Percentiles rank a stretch among this genome's conserved stretches.
phyloP scores from a whole-genome alignment of 2,888 invertebrate genomes.

The Stenurella melanura region DNA sequence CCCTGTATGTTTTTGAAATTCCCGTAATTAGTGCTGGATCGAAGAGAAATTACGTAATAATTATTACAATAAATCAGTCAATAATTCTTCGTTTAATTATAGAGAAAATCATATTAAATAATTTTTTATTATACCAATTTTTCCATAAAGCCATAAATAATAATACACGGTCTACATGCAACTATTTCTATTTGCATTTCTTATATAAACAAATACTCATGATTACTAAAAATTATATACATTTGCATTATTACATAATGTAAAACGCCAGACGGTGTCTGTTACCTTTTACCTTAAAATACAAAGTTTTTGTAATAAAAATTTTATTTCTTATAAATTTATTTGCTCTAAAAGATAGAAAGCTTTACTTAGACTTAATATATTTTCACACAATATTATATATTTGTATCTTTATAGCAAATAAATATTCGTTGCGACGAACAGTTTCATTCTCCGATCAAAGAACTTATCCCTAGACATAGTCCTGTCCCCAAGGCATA shows the following conservation, averaged over 20 bases:
- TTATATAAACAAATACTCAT: not conserved
- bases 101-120: not conserved
- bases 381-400: not conserved
- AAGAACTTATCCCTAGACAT: no score
- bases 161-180: not conserved
- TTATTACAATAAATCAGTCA: not conserved
- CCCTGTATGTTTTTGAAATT: no score
- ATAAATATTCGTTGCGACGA: no score
- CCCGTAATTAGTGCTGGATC: no score
- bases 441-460: no score
- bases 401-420: no score
- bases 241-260: constrained; percentile 7
- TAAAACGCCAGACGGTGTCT: not conserved
- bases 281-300: not conserved
- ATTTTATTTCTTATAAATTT: not conserved
- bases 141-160: not conserved
- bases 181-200: not conserved
- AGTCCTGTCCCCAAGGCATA: no score
- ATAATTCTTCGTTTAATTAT: not conserved
- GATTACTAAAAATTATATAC: not conserved
- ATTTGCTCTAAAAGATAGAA: not conserved
- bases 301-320: not conserved
- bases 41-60: no score
- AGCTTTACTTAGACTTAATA: not conserved
- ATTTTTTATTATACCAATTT: constrained; percentile 9